Conservation (phyloP, 2,113 vertebrate species). For the Columba janthina region DNA sequence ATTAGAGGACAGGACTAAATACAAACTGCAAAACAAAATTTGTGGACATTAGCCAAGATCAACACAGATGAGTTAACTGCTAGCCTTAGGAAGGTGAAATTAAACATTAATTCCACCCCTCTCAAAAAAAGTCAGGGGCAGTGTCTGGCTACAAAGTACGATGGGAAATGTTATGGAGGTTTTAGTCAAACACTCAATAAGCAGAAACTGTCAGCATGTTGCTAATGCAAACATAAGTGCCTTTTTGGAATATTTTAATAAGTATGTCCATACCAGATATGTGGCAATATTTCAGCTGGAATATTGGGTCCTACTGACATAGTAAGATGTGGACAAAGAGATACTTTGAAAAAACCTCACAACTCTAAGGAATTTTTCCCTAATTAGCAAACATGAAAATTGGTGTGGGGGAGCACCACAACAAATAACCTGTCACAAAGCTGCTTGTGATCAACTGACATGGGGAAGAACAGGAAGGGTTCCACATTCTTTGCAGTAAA, state of each 20-base stretch:
- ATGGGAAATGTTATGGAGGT: not conserved
- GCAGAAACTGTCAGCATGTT: not conserved
- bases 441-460: not conserved
- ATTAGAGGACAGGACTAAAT: not conserved
- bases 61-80: not conserved
- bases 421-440: not conserved
- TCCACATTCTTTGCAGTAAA: not conserved
- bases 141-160: not conserved
- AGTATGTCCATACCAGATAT: not conserved
- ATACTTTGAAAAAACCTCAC: not conserved
- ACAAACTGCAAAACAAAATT: not conserved
- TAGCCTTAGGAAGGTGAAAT: not conserved
- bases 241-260: not conserved
- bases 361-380: not conserved
- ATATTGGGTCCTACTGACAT: not conserved
- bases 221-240: not conserved
- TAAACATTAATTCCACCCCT: conserved; percentile 16
- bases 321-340: not conserved
- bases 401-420: not conserved
- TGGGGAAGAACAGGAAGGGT: not conserved
- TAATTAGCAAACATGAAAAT: not conserved
- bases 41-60: not conserved
- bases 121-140: not conserved
- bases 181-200: not conserved
- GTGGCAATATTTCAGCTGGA: not conserved